These are phyloP conservation scores for Eutrigla gurnardus DNA, from an alignment of 2,797 vertebrate genomes.

Conservation along the genomic window DNA sequence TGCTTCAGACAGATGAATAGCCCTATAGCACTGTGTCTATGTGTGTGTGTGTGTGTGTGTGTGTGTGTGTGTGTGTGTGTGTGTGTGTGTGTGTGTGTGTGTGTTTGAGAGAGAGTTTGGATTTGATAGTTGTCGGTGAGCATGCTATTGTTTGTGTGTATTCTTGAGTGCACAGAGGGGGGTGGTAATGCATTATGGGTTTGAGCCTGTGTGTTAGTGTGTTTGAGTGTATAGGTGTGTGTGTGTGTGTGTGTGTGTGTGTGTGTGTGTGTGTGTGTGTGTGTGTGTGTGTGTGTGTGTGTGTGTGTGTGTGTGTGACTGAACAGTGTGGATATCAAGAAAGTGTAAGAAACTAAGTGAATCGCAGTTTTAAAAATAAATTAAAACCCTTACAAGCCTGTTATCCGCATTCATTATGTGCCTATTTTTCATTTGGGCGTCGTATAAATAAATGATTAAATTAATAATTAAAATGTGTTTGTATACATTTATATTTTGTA, in stretches of 20 bases:
- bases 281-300: neutral
- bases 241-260: neutral
- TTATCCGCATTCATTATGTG: slow-evolving; percentile 21
- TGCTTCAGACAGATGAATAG: slow-evolving; percentile 81
- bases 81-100: no score
- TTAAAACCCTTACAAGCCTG: neutral
- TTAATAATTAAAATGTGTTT: slow-evolving; percentile 57
- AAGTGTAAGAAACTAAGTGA: neutral
- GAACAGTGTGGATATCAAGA: slow-evolving; percentile 38
- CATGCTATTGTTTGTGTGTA: slow-evolving; percentile 39
- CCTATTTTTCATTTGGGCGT: slow-evolving; percentile 12
- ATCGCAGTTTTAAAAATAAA: neutral
- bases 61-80: slow-evolving; percentile 13
- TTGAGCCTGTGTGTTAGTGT: slow-evolving; percentile 17
- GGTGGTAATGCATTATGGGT: slow-evolving; percentile 33
- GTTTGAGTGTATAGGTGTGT: neutral
- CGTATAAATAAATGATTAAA: slow-evolving; percentile 51
- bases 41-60: slow-evolving; percentile 23
- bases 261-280: neutral
- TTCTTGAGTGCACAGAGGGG: slow-evolving; percentile 21
- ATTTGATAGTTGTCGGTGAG: slow-evolving; percentile 38
- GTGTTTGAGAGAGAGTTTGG: slow-evolving; percentile 6
- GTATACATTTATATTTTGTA: slow-evolving; percentile 18
- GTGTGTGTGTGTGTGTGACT: slow-evolving; percentile 17
- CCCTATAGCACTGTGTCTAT: slow-evolving; percentile 56